phyloP scores from a whole-genome alignment of 2,888 invertebrate genomes.

The Liposcelis brunnea region DNA sequence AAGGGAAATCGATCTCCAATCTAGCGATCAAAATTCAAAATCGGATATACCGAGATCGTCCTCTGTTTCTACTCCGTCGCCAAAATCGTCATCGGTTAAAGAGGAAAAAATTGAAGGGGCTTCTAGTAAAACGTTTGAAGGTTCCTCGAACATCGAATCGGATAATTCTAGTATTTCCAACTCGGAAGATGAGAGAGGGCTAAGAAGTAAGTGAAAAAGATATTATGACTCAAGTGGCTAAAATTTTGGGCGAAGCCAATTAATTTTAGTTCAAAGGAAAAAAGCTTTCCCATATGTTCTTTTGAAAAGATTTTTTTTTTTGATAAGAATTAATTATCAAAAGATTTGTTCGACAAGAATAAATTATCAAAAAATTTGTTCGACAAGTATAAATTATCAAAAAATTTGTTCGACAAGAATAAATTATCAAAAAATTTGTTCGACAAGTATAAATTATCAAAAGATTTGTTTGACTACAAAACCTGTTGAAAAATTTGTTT shows the following conservation, averaged over 20 bases:
- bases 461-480: no score
- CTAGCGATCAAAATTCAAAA: not conserved
- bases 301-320: no score
- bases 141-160: not conserved
- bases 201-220: constrained; percentile 36
- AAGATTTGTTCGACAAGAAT: no score
- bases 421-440: no score
- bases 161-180: constrained; percentile 16
- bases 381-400: no score
- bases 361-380: no score
- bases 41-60: not conserved
- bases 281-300: no score
- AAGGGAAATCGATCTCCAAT: constrained; percentile 3
- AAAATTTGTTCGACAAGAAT: no score
- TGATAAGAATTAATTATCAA: no score
- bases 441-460: no score
- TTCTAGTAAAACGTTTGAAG: constrained; percentile 16
- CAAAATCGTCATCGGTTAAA: constrained; percentile 23
- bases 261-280: no score
- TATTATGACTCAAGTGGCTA: not conserved
- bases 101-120: constrained; percentile 37
- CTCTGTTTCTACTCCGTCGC: not conserved
- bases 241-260: not conserved
- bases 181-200: constrained; percentile 32
- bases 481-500: no score